Conservation (phyloP, 1,140 invertebrate genomes). For the Cotesia vestalis region DNA sequence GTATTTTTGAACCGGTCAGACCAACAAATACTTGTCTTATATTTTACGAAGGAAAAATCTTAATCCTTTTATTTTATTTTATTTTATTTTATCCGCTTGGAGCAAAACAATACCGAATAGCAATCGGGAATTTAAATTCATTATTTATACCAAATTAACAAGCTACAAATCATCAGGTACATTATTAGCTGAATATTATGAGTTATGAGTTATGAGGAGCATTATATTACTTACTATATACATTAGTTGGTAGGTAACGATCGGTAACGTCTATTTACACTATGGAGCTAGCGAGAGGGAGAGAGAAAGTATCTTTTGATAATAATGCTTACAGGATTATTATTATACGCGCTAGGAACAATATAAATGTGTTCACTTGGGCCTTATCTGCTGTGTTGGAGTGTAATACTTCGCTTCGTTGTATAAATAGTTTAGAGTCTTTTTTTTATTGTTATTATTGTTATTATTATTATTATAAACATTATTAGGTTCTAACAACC, state of each 20-base stretch:
- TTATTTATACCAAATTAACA: no score
- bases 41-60: neutral
- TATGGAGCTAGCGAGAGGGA: neutral
- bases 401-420: no score
- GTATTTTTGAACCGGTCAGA: slow-evolving; percentile 65
- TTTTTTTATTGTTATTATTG: no score
- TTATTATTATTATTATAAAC: no score
- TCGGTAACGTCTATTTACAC: neutral
- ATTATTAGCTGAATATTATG: slow-evolving; percentile 10
- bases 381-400: no score
- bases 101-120: neutral
- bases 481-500: neutral
- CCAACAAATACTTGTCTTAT: slow-evolving; percentile 47
- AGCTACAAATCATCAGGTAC: neutral
- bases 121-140: slow-evolving; percentile 20
- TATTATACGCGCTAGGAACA: neutral
- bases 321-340: neutral
- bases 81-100: neutral
- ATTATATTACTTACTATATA: slow-evolving; percentile 12
- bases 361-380: neutral
- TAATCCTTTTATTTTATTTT: slow-evolving; percentile 16
- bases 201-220: slow-evolving; percentile 14
- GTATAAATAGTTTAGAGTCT: no score
- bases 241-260: neutral
- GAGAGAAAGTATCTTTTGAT: neutral